phyloP scores from a whole-genome alignment of 2,113 vertebrate genomes.

The Bagarius yarrelli region DNA sequence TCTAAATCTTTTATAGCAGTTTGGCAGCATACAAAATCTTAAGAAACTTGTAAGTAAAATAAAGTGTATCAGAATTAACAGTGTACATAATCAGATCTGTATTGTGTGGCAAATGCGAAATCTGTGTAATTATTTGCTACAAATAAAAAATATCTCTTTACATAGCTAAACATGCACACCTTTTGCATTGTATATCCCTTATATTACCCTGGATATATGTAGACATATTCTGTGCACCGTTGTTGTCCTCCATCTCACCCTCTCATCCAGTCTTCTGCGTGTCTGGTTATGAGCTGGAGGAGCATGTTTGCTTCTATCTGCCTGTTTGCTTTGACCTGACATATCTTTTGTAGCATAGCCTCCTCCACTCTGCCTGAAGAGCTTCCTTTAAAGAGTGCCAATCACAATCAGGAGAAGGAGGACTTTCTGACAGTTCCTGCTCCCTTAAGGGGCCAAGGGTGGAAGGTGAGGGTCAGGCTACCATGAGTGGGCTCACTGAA shows the following conservation, averaged over 20 bases:
- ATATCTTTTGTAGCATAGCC: conserved; percentile 56
- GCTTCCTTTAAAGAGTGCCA: conserved; percentile 81
- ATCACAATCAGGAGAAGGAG: conserved; percentile 80
- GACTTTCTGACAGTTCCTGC: conserved; percentile 68
- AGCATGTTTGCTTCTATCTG: conserved; percentile 61
- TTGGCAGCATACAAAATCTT: not conserved
- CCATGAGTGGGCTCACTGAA: conserved; percentile 36
- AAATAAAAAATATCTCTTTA: too few relatives aligned
- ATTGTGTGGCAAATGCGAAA: not conserved
- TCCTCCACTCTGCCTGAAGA: conserved; percentile 67
- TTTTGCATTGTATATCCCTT: not conserved
- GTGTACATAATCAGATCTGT: not conserved
- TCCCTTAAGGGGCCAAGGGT: conserved; percentile 42
- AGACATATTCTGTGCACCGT: not conserved
- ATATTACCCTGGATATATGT: not conserved
- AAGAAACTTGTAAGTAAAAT: not conserved
- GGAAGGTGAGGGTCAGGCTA: conserved; percentile 51
- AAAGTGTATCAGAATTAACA: not conserved
- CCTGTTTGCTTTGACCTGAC: conserved; percentile 67
- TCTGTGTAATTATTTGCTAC: not conserved
- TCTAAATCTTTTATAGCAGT: not conserved
- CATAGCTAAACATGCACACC: not conserved
- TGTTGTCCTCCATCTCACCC: not conserved
- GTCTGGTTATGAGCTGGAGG: conserved; percentile 24
- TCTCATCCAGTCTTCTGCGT: conserved; percentile 16